These are phyloP conservation scores for Isurus oxyrinchus DNA, from an alignment of 2,113 vertebrate genomes.

Conservation along the genomic window DNA sequence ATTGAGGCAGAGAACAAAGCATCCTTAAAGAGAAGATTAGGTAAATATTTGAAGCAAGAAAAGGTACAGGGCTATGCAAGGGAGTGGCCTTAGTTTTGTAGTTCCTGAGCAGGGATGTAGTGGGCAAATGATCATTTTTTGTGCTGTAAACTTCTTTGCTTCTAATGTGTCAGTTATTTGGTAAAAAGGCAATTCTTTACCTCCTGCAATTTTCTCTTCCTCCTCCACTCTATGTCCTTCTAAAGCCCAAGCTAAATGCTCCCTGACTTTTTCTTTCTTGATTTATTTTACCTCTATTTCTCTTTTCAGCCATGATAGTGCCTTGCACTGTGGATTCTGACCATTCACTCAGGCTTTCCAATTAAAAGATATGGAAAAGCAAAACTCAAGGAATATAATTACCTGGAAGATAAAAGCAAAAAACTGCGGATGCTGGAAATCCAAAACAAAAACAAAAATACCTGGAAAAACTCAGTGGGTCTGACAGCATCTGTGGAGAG, in stretches of 20 bases:
- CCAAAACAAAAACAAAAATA: no score
- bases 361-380: neutral
- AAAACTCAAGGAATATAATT: neutral
- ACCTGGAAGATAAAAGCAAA: neutral
- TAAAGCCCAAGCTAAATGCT: neutral
- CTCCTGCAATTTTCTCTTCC: neutral
- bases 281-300: neutral
- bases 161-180: neutral
- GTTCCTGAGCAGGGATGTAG: neutral
- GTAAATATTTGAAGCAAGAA: neutral
- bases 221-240: neutral
- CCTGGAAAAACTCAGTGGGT: no score
- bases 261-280: neutral
- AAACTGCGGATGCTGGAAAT: no score
- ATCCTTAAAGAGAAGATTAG: neutral
- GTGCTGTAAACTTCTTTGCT: neutral
- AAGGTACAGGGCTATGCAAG: neutral
- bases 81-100: neutral
- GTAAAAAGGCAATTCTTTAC: neutral
- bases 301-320: neutral
- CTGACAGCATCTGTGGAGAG: no score
- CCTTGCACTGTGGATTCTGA: neutral
- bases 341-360: neutral
- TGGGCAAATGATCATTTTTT: neutral
- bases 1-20: neutral